Conservation (phyloP, 35 echinoderm and acorn worm genomes). For the Apostichopus californicus region DNA sequence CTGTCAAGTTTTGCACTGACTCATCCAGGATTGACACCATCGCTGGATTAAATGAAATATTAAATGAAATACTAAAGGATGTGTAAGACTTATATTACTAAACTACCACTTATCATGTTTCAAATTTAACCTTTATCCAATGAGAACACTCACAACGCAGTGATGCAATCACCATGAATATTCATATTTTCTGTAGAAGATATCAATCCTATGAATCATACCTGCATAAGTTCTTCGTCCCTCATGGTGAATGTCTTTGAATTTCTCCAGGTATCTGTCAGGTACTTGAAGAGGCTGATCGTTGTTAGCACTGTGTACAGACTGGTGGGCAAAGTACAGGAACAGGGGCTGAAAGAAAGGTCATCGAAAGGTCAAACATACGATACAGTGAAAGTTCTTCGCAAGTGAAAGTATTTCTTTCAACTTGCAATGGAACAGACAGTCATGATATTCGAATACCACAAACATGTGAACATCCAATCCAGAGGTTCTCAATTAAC, state of each 20-base stretch:
- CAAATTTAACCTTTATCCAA: too few relatives aligned
- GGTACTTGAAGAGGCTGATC: constrained; percentile 80
- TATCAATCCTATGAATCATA: constrained; percentile 10
- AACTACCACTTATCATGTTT: too few relatives aligned
- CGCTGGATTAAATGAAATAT: constrained; percentile 43
- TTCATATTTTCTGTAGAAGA: too few relatives aligned
- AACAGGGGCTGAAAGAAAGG: constrained; percentile 72
- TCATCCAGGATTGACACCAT: constrained; percentile 94
- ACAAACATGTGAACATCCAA: too few relatives aligned
- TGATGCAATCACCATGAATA: not conserved
- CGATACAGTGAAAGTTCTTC: too few relatives aligned
- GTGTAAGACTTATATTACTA: too few relatives aligned
- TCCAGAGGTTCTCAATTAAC: too few relatives aligned
- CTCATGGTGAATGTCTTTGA: constrained; percentile 73
- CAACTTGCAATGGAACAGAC: too few relatives aligned
- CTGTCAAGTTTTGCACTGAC: constrained; percentile 73
- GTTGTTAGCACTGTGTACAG: constrained; percentile 89
- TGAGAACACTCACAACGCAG: too few relatives aligned
- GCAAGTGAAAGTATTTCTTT: too few relatives aligned
- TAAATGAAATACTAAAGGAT: not conserved
- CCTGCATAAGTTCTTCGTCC: constrained; percentile 87
- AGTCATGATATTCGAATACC: too few relatives aligned
- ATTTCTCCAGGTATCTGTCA: constrained; percentile 69
- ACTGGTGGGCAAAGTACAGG: constrained; percentile 88
- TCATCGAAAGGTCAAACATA: not conserved